Base-by-base conservation (phyloP, 2,888 invertebrate genomes). In the Allophyes oxyacanthae region DNA sequence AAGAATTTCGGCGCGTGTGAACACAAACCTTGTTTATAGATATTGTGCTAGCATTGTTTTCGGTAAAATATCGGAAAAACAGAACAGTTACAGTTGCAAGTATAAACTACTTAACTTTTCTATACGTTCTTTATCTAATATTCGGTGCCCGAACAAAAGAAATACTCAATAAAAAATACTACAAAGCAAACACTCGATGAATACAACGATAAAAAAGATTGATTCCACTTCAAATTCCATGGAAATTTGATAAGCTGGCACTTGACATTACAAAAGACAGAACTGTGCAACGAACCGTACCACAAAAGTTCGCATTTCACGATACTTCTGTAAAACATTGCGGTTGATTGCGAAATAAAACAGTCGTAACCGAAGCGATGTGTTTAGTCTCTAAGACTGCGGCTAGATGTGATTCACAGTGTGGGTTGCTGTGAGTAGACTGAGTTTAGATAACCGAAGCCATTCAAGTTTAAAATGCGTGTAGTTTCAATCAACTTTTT, bases 331-430 rank as follows among this genome's bases (percentile, higher is more conserved):
- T 38, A 51, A 28, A 57, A 49, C n/a, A 45, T 40, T 34, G 46
- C 26, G 40, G 48, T 63, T 55, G 45, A 49, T 40, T 66, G 63
- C 33, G 48, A 52, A 46, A 56, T 68, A 64, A 56, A 68, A 50
- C 33, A 38, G 44, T 50, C 49, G 15, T 33, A 46, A 40, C 32
- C 13, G 14, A 26, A 30, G 15, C 6, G 50, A 46, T 64, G 32
- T 53, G 38, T 33, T 42, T 37, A 46, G 55, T 53, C 34, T 50
- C 9, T 46, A 50, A 64, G 15, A 15, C 28, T 50, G 30, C 0
- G n/a, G 25, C 6, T 36, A 33, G 11, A 51, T 36, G 13, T 9
- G 38, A 33, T 1, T 44, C 11, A 34, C n/a, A 26, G 15, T n/a
- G 9, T 11, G 15, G 8, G 6, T 30, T 14, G n/a, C 9, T 33